Percentiles rank a stretch among this genome's conserved stretches.
Evolutionary conservation across 2,888 invertebrate species (phyloP).

Genomic region (Amiota mariae): DNA sequence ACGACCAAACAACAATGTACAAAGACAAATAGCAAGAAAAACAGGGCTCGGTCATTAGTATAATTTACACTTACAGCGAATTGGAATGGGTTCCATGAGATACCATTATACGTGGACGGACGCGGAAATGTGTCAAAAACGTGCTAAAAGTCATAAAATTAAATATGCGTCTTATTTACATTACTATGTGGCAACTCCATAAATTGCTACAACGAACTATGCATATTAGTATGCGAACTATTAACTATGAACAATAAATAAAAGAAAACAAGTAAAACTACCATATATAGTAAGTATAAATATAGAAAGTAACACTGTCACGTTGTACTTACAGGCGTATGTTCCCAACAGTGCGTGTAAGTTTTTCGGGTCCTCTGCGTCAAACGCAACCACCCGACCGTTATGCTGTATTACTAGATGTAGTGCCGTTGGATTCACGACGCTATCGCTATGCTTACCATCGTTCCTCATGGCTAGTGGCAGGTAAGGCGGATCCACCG

Average conservation of each 20-base stretch:
- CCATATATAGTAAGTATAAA: background rate
- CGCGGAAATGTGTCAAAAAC: constrained; percentile 66
- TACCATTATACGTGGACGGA: background rate
- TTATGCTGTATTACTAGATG: constrained; percentile 95
- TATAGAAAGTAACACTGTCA: constrained; percentile 22
- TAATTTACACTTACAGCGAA: constrained; percentile 62
- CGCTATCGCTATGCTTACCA: constrained; percentile 98
- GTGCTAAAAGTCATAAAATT: constrained; percentile 68
- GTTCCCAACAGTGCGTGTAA: constrained; percentile 97
- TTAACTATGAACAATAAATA: constrained; percentile 54
- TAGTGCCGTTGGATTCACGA: constrained; percentile 97
- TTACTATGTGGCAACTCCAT: constrained; percentile 42
- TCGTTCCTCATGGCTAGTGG: constrained; percentile 97
- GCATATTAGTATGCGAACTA: constrained; percentile 42
- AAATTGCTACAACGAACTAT: constrained; percentile 11
- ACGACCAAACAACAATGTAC: constrained; percentile 31
- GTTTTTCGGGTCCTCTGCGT: constrained; percentile 83
- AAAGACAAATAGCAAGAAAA: constrained; percentile 57
- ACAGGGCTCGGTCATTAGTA: constrained; percentile 64
- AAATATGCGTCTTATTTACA: constrained; percentile 67
- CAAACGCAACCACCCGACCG: constrained; percentile 84
- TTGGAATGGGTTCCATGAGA: constrained; percentile 3
- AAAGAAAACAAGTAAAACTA: constrained; percentile 7
- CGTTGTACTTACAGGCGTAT: constrained; percentile 83
- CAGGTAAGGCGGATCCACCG: constrained; percentile 98